These are phyloP conservation scores for Boloria selene DNA, from an alignment of 2,888 invertebrate genomes.

Conservation along the genomic window DNA sequence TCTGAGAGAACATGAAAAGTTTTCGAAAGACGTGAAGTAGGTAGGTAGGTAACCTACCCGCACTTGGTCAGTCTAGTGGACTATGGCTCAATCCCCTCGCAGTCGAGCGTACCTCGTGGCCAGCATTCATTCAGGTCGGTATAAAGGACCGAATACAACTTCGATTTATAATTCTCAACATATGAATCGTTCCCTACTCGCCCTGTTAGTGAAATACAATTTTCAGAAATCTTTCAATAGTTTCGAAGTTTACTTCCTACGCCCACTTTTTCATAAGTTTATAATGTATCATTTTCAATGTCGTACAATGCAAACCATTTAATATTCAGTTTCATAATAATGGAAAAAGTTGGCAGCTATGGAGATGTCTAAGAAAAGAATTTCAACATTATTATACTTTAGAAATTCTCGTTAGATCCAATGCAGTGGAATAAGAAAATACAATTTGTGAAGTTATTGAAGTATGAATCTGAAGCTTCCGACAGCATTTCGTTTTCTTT, in stretches of 20 bases:
- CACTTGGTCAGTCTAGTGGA: too few relatives aligned
- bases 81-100: too few relatives aligned
- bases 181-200: too few relatives aligned
- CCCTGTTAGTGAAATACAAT: too few relatives aligned
- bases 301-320: conserved; percentile 5
- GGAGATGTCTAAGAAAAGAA: conserved; percentile 5
- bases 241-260: too few relatives aligned
- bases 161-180: too few relatives aligned
- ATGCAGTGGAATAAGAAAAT: background rate
- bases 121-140: too few relatives aligned
- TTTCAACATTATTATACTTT: conserved; percentile 17
- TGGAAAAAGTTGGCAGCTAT: conserved; percentile 19
- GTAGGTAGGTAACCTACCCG: too few relatives aligned
- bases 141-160: too few relatives aligned
- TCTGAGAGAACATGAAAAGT: background rate
- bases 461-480: conserved; percentile 12
- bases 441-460: conserved; percentile 12
- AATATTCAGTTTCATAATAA: conserved; percentile 11
- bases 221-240: too few relatives aligned
- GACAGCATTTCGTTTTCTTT: background rate
- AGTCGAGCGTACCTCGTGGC: too few relatives aligned
- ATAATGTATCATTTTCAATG: background rate
- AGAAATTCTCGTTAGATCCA: conserved; percentile 10
- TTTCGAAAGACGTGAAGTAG: background rate
- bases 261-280: background rate